Percentiles rank a stretch among this genome's conserved stretches.
These are phyloP conservation scores for Malacosoma neustria DNA, from an alignment of 2,888 invertebrate genomes.

Conservation along the genomic window DNA sequence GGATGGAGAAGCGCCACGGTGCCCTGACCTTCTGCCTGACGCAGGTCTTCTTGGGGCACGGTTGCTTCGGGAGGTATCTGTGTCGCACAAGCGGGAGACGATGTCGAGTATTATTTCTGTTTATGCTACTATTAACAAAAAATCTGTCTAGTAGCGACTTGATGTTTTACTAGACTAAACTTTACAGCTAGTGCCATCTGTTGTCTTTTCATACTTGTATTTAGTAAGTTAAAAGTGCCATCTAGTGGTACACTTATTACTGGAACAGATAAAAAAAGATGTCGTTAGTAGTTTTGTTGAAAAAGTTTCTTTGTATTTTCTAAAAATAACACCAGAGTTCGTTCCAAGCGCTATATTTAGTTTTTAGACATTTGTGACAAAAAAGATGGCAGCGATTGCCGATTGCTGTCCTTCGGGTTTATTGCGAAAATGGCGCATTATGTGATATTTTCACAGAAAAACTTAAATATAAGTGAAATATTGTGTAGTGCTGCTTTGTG, in stretches of 20 bases:
- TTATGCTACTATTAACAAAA: too few species aligned
- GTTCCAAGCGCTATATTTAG: slow-evolving; percentile 71
- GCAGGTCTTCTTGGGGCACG: too few species aligned
- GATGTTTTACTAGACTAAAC: too few species aligned
- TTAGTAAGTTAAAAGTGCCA: slow-evolving; percentile 17
- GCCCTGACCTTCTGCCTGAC: too few species aligned
- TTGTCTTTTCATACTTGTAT: background rate
- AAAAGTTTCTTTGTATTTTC: slow-evolving; percentile 47
- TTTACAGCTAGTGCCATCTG: slow-evolving; percentile 10
- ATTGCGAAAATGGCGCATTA: slow-evolving; percentile 71
- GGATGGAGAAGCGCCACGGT: too few species aligned
- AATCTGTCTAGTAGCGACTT: too few species aligned
- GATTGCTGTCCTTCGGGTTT: slow-evolving; percentile 67
- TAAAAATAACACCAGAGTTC: slow-evolving; percentile 75
- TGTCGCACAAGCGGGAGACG: too few species aligned
- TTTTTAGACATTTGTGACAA: slow-evolving; percentile 72
- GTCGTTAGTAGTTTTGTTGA: slow-evolving; percentile 28
- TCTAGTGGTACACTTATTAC: slow-evolving; percentile 16
- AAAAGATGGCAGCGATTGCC: slow-evolving; percentile 74
- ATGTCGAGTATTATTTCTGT: too few species aligned
- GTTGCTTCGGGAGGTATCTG: too few species aligned
- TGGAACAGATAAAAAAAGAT: slow-evolving; percentile 26
- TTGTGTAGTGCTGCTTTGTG: slow-evolving; percentile 70
- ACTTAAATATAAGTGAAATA: slow-evolving; percentile 63
- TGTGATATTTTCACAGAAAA: slow-evolving; percentile 68